These are phyloP conservation scores for Cyclina sinensis DNA, from an alignment of 1,140 invertebrate genomes.

Conservation along the genomic window DNA sequence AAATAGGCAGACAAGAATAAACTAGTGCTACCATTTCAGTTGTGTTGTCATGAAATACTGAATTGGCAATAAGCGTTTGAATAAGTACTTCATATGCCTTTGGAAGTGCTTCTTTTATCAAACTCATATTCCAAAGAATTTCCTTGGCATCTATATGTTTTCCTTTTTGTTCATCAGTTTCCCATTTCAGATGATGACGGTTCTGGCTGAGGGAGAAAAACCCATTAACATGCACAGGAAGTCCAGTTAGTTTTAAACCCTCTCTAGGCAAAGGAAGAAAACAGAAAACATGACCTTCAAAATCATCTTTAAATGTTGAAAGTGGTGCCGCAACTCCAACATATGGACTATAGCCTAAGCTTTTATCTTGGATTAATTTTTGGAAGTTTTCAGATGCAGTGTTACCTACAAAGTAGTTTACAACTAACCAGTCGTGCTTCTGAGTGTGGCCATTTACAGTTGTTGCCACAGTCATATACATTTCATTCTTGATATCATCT, in stretches of 20 bases:
- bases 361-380: conserved; percentile 35
- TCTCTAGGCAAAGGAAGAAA: conserved; percentile 80
- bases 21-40: not conserved
- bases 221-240: conserved; percentile 82
- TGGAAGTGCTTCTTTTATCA: conserved; percentile 73
- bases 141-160: conserved; percentile 67
- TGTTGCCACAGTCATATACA: not conserved
- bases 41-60: not conserved
- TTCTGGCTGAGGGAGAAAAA: conserved; percentile 79
- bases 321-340: conserved; percentile 60
- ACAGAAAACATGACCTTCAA: conserved; percentile 77
- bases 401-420: conserved; percentile 41
- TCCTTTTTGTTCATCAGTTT: conserved; percentile 61
- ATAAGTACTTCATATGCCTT: conserved; percentile 53
- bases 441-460: too few relatives aligned
- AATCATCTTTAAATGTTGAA: not conserved
- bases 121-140: conserved; percentile 76
- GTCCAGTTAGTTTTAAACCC: conserved; percentile 69
- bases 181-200: conserved; percentile 79
- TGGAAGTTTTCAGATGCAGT: conserved; percentile 3
- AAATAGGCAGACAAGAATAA: conserved; percentile 18
- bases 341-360: conserved; percentile 39
- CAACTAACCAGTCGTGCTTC: conserved; percentile 31
- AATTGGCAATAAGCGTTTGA: not conserved
- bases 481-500: not conserved